Base-by-base conservation (phyloP, 2,113 vertebrate species). In the Elgaria multicarinata region DNA sequence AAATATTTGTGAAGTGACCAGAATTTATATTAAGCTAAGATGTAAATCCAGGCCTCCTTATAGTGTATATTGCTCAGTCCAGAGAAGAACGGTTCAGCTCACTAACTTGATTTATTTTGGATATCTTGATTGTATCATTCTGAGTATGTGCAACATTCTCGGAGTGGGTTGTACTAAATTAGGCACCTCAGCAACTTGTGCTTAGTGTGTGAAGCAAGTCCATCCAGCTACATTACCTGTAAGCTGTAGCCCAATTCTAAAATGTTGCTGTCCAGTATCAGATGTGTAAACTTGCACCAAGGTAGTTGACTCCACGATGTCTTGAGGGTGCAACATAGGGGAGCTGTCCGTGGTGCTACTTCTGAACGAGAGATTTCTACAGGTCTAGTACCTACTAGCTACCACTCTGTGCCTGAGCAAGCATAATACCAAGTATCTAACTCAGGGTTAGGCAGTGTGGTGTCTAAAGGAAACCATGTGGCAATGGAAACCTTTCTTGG, bases 11-110 rank as follows among this genome's bases (percentile, higher is more conserved):
- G 85, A 95, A 93, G 86, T 90, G 93, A 92, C 89, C 81, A 91
- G 86, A 93, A 91, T 77, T 83, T 0, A 89, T 90, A 92, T 94
- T 89, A 82, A 90, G 14, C 50, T 93, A 39, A 79, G 46, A 31
- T 94, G 92, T 94, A 66, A 81, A 90, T 94, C 69, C 85, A 64
- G 90, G 91, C 90, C 93, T 92, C 91, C 90, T 91, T 90, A 93
- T 62, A 81, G 92, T 88, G 50, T 39, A 62, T 86, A 88, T 71
- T 71, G n/a, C 72, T 85, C 67, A 55, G 24, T 83, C 39, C 75
- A 44, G 13, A 76, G 75, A 44, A 46, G 14, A 42, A 69, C 39
- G 20, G 42, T 20, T 46, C 42, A n/a, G 42, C 20, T 46, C 28
- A n/a, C 8, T 36, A 50, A 79, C 69, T 69, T 28, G 22, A 1